Evolutionary conservation across 2,888 invertebrate species (phyloP), one percentile per base, ranked within the genome.

Genomic region (Drosophila stalkeri): DNA sequence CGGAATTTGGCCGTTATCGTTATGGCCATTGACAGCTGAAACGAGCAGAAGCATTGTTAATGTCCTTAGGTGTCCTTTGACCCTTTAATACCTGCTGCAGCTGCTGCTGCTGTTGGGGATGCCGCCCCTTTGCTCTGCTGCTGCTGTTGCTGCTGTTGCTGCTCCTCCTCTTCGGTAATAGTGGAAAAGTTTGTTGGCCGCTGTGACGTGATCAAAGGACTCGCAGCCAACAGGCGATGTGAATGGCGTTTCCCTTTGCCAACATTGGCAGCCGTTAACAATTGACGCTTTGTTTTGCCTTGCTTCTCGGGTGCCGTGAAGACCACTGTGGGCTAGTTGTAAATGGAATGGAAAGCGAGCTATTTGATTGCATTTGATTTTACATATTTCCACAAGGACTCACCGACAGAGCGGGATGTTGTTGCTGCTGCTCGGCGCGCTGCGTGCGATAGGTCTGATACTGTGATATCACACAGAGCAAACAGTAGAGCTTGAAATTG

Each of bases 391-490:
- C 31, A 6, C n/a, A 16, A 37, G 51, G 63, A 80, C 91, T 74
- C 95, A 54, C 79, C 96, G 95, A 23, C 97, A 97, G 59, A 96
- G 67, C 56, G 14, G 94, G 64, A 49, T 83, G 74, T 35, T 67
- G 80, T 27, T 68, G 77, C 14, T 54, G 77, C 55, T 7, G 96
- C 96, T 9, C 75, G 35, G 69, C 55, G 0, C 66, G 77, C 14
- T 86, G 79, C 2, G 94, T 95, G 70, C 94, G 93, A 90, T 97
- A 96, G 90, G 97, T 97, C 93, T 97, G 97, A 91, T 96, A 97
- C 92, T 97, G 97, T 6, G 97, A 97, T 90, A 97, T 95, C 66
- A 97, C 97, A 93, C 97, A 97, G 67, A 97, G 94, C 92, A 97
- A 94, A 75, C 96, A 95, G 93, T 97, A 97, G 43, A 96, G 94